Conservation (phyloP, 2,113 vertebrate genomes). For the Barbus barbus region DNA sequence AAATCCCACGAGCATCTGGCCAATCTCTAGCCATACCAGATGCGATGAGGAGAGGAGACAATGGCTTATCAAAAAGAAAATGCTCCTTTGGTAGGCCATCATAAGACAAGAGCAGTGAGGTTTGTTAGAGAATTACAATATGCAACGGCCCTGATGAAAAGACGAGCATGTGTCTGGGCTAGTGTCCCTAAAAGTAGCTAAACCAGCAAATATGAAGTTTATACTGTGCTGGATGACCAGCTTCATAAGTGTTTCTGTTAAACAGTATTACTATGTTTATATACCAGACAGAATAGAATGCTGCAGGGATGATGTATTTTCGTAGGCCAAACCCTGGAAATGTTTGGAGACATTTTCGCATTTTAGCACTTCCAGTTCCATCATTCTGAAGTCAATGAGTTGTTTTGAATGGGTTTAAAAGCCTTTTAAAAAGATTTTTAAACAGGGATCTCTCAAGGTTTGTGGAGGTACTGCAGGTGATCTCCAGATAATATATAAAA, state of each 20-base stretch:
- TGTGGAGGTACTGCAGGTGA: not conserved
- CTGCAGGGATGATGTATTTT: not conserved
- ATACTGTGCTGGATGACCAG: not conserved
- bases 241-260: not conserved
- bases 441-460: too few species aligned
- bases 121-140: slow-evolving; percentile 38
- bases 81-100: slow-evolving; percentile 71
- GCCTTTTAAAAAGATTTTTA: not conserved
- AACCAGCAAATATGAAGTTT: not conserved
- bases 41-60: slow-evolving; percentile 75
- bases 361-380: not conserved
- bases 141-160: not conserved
- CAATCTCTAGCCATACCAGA: slow-evolving; percentile 80
- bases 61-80: slow-evolving; percentile 80
- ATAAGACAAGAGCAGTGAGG: slow-evolving; percentile 41
- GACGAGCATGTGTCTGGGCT: not conserved
- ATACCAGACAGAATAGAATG: not conserved
- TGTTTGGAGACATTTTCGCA: not conserved
- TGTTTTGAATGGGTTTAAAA: not conserved
- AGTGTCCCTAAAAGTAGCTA: not conserved
- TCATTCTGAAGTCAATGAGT: not conserved
- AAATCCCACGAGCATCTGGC: slow-evolving; percentile 77
- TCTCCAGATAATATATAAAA: not conserved
- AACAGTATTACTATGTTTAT: not conserved
- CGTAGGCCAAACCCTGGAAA: not conserved